Conservation (phyloP, 2,888 invertebrate species). For the Stenchaetothrips biformis region DNA sequence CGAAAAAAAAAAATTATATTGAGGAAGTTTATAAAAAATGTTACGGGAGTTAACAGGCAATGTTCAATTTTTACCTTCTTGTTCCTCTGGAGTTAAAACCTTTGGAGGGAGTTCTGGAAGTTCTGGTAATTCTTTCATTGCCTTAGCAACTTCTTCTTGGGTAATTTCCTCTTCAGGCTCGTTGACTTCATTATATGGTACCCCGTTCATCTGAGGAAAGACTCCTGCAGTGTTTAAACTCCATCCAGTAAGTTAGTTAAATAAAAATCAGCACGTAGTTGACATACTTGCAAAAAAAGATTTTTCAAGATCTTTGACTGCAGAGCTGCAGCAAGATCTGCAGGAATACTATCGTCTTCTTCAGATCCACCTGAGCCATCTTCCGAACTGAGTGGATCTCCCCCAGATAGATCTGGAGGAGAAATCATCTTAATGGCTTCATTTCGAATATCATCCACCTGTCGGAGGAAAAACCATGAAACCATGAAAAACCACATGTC, state of each 20-base stretch:
- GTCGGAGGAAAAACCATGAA: background rate
- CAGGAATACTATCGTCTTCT: background rate
- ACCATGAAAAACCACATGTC: too few relatives aligned
- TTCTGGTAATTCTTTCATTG: constrained; percentile 50
- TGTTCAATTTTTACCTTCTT: constrained; percentile 55
- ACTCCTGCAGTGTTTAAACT: background rate
- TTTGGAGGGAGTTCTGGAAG: constrained; percentile 44
- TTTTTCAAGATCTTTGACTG: constrained; percentile 1
- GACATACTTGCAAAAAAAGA: background rate
- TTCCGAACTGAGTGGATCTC: background rate
- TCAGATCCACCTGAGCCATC: background rate
- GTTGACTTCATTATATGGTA: background rate
- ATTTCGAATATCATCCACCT: background rate
- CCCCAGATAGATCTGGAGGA: background rate
- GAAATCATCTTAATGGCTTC: constrained; percentile 2
- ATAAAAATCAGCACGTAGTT: too few relatives aligned
- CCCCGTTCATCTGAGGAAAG: background rate
- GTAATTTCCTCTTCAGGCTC: background rate
- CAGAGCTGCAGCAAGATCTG: background rate
- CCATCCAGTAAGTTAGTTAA: too few relatives aligned
- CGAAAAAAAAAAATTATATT: constrained; percentile 17
- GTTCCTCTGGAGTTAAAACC: constrained; percentile 58
- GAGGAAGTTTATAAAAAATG: background rate
- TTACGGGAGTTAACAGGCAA: constrained; percentile 29
- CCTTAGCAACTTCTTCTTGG: constrained; percentile 41